A percentile compares a stretch with the other conserved stretches of the same genome.
phyloP scores from a whole-genome alignment of 2,113 vertebrate genomes.

The Psittacula cyanocephala region DNA sequence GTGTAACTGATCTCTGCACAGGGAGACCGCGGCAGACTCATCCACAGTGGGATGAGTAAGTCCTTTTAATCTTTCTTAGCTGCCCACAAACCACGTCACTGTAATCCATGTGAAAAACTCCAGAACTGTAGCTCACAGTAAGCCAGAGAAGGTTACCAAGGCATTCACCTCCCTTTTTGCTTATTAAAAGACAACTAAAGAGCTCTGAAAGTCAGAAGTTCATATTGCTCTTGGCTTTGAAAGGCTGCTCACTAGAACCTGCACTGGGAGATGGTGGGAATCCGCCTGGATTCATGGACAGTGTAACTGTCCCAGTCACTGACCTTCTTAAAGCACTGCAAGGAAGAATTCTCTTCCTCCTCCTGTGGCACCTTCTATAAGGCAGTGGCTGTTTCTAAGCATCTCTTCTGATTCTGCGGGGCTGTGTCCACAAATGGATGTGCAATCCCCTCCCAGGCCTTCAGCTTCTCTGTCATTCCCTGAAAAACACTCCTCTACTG shows the following conservation, averaged over 20 bases:
- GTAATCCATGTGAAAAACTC: background rate
- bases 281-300: rapidly evolving
- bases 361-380: rapidly evolving
- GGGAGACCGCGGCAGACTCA: background rate
- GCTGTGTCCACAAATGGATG: background rate
- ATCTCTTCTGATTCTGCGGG: background rate
- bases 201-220: background rate
- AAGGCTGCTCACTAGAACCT: background rate
- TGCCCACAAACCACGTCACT: background rate
- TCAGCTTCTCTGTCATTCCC: background rate
- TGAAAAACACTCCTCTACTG: background rate
- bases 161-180: background rate
- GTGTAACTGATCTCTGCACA: background rate
- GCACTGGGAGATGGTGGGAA: background rate
- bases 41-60: background rate
- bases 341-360: background rate
- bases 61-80: background rate
- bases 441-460: background rate
- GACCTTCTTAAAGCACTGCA: background rate
- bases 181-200: background rate
- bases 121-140: background rate
- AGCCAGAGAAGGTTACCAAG: background rate
- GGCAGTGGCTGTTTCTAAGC: background rate
- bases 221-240: background rate
- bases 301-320: background rate